Percentiles rank a stretch among this genome's conserved stretches.
Conservation (phyloP, 1,140 invertebrate genomes). For the Wiebesia pumilae region DNA sequence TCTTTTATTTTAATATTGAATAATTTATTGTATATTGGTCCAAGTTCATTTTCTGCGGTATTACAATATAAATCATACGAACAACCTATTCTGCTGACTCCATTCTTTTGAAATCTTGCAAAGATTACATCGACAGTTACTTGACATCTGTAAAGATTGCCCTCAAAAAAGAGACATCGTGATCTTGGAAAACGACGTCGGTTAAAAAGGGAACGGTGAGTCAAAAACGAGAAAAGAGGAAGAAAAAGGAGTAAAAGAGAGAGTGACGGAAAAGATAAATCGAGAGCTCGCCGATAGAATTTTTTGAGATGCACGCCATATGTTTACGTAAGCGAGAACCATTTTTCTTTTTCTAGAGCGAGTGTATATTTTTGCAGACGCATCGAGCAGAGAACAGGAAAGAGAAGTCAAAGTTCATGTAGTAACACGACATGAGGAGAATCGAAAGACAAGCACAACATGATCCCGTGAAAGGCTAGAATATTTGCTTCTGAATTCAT, state of each 20-base stretch:
- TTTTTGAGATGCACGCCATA: conserved; percentile 43
- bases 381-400: background rate
- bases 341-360: conserved; percentile 32
- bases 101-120: conserved; percentile 34
- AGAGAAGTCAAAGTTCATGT: background rate
- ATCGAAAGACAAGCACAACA: background rate
- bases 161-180: conserved; percentile 32
- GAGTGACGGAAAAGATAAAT: conserved; percentile 57
- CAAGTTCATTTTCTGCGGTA: background rate
- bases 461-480: background rate
- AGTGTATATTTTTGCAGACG: conserved; percentile 35
- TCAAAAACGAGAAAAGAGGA: conserved; percentile 13
- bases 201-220: conserved; percentile 5
- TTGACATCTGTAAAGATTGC: conserved; percentile 32
- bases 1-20: conserved; percentile 7
- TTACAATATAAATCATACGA: conserved; percentile 29
- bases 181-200: conserved; percentile 21
- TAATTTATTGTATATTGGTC: background rate
- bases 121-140: conserved; percentile 49
- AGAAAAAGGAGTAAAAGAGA: background rate
- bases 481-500: background rate
- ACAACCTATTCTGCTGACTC: conserved; percentile 17
- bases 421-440: background rate
- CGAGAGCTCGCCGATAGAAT: conserved; percentile 55
- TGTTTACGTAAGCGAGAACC: conserved; percentile 37